These are phyloP conservation scores for Neoscelio sp. DNA, from an alignment of 2,888 invertebrate species.

Conservation along the genomic window DNA sequence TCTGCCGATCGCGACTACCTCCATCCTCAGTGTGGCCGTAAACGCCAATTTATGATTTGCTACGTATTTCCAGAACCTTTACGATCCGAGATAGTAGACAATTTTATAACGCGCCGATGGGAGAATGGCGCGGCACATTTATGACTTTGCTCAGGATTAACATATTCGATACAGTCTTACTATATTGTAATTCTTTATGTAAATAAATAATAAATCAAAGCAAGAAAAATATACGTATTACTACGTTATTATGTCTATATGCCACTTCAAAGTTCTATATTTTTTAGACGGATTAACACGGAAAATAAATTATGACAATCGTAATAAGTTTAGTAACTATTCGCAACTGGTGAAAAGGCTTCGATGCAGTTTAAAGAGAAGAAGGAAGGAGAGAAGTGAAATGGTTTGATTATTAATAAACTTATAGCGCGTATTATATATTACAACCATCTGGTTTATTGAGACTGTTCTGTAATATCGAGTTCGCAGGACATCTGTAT, in stretches of 20 bases:
- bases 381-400: too few species aligned
- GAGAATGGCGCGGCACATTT: slow-evolving; percentile 28
- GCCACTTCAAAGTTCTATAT: too few species aligned
- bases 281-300: background rate
- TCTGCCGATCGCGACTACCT: slow-evolving; percentile 9
- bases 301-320: background rate
- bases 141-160: slow-evolving; percentile 27
- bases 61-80: slow-evolving; percentile 26
- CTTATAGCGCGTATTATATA: too few species aligned
- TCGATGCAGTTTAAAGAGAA: too few species aligned
- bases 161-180: slow-evolving; percentile 20
- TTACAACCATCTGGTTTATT: background rate
- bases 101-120: slow-evolving; percentile 25
- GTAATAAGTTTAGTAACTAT: too few species aligned
- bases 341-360: too few species aligned
- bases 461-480: background rate
- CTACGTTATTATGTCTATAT: slow-evolving; percentile 7
- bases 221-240: background rate
- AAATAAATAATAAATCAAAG: slow-evolving; percentile 26
- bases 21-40: slow-evolving; percentile 23
- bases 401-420: too few species aligned
- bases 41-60: slow-evolving; percentile 49
- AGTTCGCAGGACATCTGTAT: background rate
- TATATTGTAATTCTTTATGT: slow-evolving; percentile 10
- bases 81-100: slow-evolving; percentile 12